Conservation (phyloP, 2,113 vertebrate species). For the Prietella phreatophila region DNA sequence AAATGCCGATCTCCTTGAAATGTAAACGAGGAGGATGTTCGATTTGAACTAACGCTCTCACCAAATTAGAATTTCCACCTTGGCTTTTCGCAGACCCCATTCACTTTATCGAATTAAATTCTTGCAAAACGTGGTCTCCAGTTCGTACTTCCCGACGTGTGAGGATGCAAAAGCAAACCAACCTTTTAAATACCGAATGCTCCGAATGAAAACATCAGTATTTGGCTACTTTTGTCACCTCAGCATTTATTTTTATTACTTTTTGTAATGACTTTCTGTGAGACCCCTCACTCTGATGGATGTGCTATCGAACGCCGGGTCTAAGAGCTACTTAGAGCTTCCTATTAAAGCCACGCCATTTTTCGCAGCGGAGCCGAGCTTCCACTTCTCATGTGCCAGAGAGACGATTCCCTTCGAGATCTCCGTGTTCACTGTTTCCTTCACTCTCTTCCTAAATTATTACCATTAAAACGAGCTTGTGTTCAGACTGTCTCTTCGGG, state of each 20-base stretch:
- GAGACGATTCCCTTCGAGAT: slow-evolving; percentile 30
- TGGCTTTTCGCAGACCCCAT: background rate
- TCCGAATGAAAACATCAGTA: slow-evolving; percentile 41
- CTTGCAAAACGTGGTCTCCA: background rate
- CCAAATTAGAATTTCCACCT: slow-evolving; percentile 14
- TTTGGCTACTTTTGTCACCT: slow-evolving; percentile 30
- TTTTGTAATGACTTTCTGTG: slow-evolving; percentile 41
- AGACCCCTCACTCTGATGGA: slow-evolving; percentile 38
- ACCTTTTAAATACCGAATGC: background rate
- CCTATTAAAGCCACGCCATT: slow-evolving; percentile 42
- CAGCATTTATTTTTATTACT: slow-evolving; percentile 45
- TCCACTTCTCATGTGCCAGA: background rate
- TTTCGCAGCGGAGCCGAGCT: slow-evolving; percentile 18
- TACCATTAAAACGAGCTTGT: background rate
- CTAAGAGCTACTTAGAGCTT: slow-evolving; percentile 47
- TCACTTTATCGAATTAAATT: background rate
- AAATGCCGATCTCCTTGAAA: slow-evolving; percentile 23
- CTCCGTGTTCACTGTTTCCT: background rate
- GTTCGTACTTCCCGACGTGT: background rate
- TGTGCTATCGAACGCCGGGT: slow-evolving; percentile 30
- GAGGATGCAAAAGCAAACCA: background rate
- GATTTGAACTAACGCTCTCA: background rate
- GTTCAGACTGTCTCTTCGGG: background rate
- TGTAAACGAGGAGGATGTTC: slow-evolving; percentile 27
- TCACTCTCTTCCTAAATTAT: slow-evolving; percentile 24